Evolutionary conservation across 35 echinoderm and acorn worm genomes (phyloP).

Genomic region (Stichopus chloronotus): DNA sequence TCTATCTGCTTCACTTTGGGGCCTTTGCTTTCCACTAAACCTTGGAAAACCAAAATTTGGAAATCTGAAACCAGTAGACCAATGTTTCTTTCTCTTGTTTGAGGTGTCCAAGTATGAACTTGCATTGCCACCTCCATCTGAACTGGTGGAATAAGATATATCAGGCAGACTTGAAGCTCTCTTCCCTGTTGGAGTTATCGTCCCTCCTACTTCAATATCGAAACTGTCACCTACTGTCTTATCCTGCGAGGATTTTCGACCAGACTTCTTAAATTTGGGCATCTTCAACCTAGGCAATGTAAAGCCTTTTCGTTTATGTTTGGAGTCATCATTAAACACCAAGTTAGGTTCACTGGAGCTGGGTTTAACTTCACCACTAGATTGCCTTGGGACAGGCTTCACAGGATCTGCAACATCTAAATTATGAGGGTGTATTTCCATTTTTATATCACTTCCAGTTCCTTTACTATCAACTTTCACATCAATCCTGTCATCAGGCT

Average conservation of each 20-base stretch:
- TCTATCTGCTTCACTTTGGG: constrained; percentile 13
- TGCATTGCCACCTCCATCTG: neutral
- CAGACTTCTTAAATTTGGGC: constrained; percentile 34
- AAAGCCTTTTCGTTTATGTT: neutral
- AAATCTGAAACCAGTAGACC: constrained; percentile 40
- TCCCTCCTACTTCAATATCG: constrained; percentile 1
- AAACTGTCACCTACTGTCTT: constrained; percentile 47
- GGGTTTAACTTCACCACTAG: neutral
- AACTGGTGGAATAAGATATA: neutral
- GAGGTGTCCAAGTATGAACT: neutral
- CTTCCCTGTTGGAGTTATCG: neutral
- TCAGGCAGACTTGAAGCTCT: constrained; percentile 43
- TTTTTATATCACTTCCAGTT: neutral
- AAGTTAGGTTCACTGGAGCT: constrained; percentile 48
- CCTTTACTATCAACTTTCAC: neutral
- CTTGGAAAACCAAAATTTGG: constrained; percentile 42
- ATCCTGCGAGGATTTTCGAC: constrained; percentile 31
- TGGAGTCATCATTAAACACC: constrained; percentile 9
- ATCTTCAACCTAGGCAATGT: constrained; percentile 45
- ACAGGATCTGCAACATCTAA: neutral
- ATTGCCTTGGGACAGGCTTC: neutral
- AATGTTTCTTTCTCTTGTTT: constrained; percentile 29
- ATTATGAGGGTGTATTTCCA: neutral
- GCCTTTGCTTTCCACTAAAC: constrained; percentile 35
- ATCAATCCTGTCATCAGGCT: neutral